Evolutionary conservation across 2,797 vertebrate species (phyloP).

Genomic region (Vultur gryphus): DNA sequence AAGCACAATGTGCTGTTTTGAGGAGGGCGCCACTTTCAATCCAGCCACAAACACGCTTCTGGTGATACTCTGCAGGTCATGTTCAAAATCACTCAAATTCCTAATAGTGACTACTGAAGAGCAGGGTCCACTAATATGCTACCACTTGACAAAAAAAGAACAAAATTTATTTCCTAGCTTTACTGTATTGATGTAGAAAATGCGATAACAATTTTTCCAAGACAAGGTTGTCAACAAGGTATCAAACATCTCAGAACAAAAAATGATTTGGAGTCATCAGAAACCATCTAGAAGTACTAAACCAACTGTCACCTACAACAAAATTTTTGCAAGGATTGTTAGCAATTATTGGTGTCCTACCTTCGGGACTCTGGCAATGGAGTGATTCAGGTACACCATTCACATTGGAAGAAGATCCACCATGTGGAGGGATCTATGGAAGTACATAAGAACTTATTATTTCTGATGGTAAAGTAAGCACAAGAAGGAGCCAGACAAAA

Average conservation of each 20-base stretch:
- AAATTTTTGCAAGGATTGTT: background rate
- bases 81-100: background rate
- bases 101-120: background rate
- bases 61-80: background rate
- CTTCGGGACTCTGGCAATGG: constrained; percentile 84
- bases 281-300: background rate
- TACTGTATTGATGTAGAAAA: background rate
- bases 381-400: constrained; percentile 80
- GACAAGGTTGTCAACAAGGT: background rate
- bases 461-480: background rate
- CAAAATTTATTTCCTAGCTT: background rate
- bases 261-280: background rate
- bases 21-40: background rate
- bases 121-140: background rate
- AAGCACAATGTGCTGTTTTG: background rate
- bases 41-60: background rate
- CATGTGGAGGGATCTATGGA: constrained; percentile 80
- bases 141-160: background rate
- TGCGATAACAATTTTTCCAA: fast-evolving
- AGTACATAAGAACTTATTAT: background rate
- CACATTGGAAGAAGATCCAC: constrained; percentile 81
- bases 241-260: background rate
- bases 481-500: background rate
- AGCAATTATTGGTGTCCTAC: constrained; percentile 62
- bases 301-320: background rate